Evolutionary conservation across 2,888 invertebrate genomes (phyloP), one percentile per base, ranked within the genome.

Genomic region (Busseola fusca): DNA sequence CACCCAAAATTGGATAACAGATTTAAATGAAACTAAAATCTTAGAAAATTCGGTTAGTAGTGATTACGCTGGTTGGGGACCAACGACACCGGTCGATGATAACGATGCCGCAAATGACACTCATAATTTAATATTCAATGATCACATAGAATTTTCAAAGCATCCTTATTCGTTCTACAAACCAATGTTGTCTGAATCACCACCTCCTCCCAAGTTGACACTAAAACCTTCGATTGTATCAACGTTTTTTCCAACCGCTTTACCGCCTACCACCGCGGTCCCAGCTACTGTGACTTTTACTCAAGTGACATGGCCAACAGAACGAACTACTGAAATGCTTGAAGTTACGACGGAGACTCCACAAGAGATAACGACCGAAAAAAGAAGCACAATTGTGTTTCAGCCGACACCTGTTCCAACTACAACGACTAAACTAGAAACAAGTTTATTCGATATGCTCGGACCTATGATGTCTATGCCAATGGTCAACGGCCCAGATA

Each of bases 1-100:
- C 7, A 94, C 89, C 79, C 93, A 95, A 69, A 95, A 96, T 72
- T 96, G 96, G 96, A 89, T 92, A 72, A 85, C 87, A 12, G 86
- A 91, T 67, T 79, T 81, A 45, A 93, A 93, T 85, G 87, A 92
- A 72, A 93, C 93, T 16, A 90, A 91, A 91, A 77, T 71, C 87
- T 83, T 89, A 37, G 89, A 90, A 45, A 92, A 88, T 67, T 87
- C 90, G 14, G 93, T 95, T 10, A 95, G 92, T 74, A 95, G 93
- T 78, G 95, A 95, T 81, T 95, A 95, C 74, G 94, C 95, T 9
- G 95, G 95, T 16, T 95, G 95, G 95, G 95, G 95, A 4, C 95
- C 95, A 4, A 95, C 95, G 21, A 94, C 94, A 30, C 94, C 95
- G 1, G 81, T 93, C 12, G 91, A 92, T 50, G 91, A 93, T 54